Percentiles rank a stretch among this genome's conserved stretches.
phyloP scores from a whole-genome alignment of 2,113 vertebrate genomes.

The Ornithorhynchus anatinus region DNA sequence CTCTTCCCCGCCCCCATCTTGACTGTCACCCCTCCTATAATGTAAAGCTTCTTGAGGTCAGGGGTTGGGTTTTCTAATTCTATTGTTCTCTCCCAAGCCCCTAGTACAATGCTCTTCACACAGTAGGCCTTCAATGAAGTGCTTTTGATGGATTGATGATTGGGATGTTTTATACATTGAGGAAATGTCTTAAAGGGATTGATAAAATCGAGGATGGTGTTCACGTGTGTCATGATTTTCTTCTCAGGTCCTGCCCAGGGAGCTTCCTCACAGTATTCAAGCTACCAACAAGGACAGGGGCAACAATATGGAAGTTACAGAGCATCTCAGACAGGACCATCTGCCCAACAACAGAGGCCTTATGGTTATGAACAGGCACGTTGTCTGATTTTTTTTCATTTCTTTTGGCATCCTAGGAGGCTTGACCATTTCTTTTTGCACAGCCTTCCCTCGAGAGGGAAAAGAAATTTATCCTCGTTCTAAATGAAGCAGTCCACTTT shows the following conservation, averaged over 20 bases:
- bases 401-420: background rate
- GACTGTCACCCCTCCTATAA: too few relatives aligned
- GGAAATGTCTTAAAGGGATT: too few relatives aligned
- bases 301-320: conserved; percentile 91
- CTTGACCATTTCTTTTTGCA: background rate
- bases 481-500: background rate
- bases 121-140: too few relatives aligned
- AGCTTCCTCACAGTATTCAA: conserved; percentile 87
- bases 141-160: too few relatives aligned
- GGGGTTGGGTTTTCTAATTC: too few relatives aligned
- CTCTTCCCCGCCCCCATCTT: too few relatives aligned
- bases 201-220: too few relatives aligned
- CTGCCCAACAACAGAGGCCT: conserved; percentile 86
- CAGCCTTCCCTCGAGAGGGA: background rate
- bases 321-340: conserved; percentile 82
- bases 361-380: conserved; percentile 93
- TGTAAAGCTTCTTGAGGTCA: too few relatives aligned
- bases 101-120: too few relatives aligned
- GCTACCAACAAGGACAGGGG: conserved; percentile 91
- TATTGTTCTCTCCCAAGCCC: too few relatives aligned
- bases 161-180: too few relatives aligned
- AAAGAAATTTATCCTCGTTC: background rate
- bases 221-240: background rate
- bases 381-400: background rate
- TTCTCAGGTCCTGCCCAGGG: conserved; percentile 82